Conservation (phyloP, 2,888 invertebrate genomes). For the Crepidodera aurea region DNA sequence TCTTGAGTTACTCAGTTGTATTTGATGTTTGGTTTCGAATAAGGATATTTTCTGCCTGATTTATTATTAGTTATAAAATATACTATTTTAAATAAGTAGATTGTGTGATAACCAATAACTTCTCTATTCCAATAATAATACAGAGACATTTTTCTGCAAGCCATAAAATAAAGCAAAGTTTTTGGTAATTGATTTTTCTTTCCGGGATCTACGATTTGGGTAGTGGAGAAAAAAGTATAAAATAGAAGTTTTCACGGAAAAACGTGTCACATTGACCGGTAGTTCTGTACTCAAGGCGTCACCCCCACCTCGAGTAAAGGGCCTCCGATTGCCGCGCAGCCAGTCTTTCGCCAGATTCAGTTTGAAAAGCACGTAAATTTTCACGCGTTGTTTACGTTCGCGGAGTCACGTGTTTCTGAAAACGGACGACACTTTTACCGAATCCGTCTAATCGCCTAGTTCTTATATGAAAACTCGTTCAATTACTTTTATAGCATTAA, state of each 20-base stretch:
- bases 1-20: too few relatives aligned
- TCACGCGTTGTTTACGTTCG: constrained; percentile 24
- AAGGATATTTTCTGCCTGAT: too few relatives aligned
- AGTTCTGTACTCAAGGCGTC: constrained; percentile 54
- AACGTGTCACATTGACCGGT: constrained; percentile 55
- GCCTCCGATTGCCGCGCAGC: constrained; percentile 53
- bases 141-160: too few relatives aligned
- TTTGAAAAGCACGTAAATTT: constrained; percentile 48
- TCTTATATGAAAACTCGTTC: constrained; percentile 6
- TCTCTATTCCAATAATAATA: too few relatives aligned
- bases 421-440: constrained; percentile 14
- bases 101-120: too few relatives aligned
- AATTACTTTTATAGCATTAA: neutral
- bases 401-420: constrained; percentile 41
- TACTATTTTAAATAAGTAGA: too few relatives aligned
- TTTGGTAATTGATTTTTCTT: neutral
- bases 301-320: constrained; percentile 52
- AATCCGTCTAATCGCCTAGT: constrained; percentile 32
- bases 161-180: neutral
- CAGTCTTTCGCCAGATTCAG: constrained; percentile 57
- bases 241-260: constrained; percentile 40
- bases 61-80: too few relatives aligned
- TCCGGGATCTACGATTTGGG: neutral
- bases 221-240: constrained; percentile 14
- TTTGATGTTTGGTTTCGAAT: too few relatives aligned